Evolutionary conservation across 1,140 invertebrate genomes (phyloP).

Genomic region (Limonius californicus): DNA sequence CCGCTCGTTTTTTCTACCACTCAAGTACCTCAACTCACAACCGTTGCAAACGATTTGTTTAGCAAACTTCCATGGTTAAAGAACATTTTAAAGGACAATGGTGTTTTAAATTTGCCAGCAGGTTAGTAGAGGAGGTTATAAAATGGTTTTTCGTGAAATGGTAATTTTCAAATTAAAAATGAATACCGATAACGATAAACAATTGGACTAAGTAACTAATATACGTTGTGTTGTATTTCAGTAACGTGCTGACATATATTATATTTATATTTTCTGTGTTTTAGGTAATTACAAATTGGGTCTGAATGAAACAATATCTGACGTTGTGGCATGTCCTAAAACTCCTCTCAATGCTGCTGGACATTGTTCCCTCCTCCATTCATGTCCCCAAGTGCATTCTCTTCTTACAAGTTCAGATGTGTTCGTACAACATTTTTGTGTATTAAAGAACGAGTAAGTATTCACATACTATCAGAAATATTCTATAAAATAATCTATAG

Average conservation of each 20-base stretch:
- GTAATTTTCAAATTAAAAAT: too few species aligned
- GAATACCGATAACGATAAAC: too few species aligned
- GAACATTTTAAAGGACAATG: background rate
- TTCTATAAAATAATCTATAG: too few species aligned
- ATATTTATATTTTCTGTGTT: too few species aligned
- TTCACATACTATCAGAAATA: too few species aligned
- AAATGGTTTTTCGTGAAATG: too few species aligned
- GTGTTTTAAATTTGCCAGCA: background rate
- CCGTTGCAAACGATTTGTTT: background rate
- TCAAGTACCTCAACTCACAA: too few species aligned
- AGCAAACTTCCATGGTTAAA: background rate
- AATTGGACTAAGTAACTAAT: too few species aligned
- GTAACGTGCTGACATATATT: too few species aligned
- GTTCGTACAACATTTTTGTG: background rate
- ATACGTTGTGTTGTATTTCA: too few species aligned
- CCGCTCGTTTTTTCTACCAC: too few species aligned
- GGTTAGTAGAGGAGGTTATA: background rate
- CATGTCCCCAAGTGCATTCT: background rate
- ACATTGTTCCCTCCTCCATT: background rate
- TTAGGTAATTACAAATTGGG: conserved; percentile 9
- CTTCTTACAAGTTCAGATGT: background rate
- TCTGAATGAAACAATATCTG: background rate
- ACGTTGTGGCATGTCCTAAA: background rate
- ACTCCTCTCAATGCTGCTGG: background rate
- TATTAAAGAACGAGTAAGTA: conserved; percentile 8